Conservation (phyloP, 2,113 vertebrate species). For the Geococcyx californianus region DNA sequence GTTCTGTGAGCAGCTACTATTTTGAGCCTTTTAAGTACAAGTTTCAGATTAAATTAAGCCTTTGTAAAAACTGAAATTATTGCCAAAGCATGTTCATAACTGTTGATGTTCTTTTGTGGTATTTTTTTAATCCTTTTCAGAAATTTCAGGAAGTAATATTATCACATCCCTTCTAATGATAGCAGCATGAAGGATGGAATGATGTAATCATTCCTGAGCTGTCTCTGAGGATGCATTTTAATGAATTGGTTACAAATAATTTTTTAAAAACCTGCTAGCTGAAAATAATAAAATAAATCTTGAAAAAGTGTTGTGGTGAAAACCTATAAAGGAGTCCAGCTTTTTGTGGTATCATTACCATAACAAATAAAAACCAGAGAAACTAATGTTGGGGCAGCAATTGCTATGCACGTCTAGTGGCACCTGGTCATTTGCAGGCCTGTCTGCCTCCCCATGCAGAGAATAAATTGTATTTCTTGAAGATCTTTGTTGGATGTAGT, state of each 20-base stretch:
- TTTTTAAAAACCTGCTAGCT: neutral
- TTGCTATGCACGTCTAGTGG: neutral
- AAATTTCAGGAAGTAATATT: neutral
- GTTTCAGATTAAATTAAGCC: constrained; percentile 52
- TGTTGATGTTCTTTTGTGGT: constrained; percentile 28
- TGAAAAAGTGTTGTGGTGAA: neutral
- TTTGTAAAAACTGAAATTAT: constrained; percentile 60
- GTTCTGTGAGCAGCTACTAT: constrained; percentile 42
- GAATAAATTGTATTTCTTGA: neutral
- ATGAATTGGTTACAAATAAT: neutral
- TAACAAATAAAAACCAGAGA: neutral
- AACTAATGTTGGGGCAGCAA: neutral
- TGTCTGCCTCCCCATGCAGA: neutral
- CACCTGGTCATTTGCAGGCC: neutral
- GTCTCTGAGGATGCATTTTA: neutral
- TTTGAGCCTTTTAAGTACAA: constrained; percentile 46
- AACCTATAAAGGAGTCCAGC: neutral
- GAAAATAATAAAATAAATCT: neutral
- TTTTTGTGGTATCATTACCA: neutral
- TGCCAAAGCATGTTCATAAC: constrained; percentile 30
- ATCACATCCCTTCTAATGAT: neutral
- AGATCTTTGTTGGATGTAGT: neutral
- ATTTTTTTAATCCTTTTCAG: neutral
- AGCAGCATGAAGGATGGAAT: neutral
- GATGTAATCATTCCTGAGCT: neutral